Base-by-base conservation (phyloP, 2,888 invertebrate genomes). In the Calameuta filiformis region DNA sequence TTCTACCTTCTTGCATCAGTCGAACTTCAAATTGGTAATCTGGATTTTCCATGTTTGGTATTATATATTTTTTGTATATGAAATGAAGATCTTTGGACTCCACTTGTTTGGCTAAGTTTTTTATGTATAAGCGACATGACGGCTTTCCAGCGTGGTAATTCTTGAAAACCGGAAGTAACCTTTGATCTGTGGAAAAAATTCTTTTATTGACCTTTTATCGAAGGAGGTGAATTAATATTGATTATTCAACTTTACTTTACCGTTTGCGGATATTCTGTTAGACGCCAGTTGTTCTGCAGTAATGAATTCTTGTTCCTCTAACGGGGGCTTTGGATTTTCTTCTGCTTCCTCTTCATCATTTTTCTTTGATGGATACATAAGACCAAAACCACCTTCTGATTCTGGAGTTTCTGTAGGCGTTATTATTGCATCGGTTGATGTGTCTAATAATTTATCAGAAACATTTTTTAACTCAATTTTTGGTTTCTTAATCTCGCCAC, bases 1-100 rank as follows among this genome's bases (percentile, higher is more conserved):
- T 98, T 87, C 97, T 94, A 1, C 98, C 98, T 91, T 97, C 97
- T 89, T 97, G 96, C 98, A 98, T 97, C 23, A 98, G 93, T 85
- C 96, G 94, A 6, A 98, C 94, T 90, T 94, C 93, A 84, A 80
- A 88, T 87, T 88, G 82, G 35, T 82, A 83, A 75, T 87, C 88
- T 74, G 84, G 79, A 30, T 85, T 89, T 76, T 92, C 92, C 74
- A 89, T 86, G 33, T 90, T 89, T 86, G 92, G 91, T 77, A 93
- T 87, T 6, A 93, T 88, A 85, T 95, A 98, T 76, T 95, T 93
- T 79, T 94, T 94, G 89, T 95, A 98, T 82, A 98, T 95, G 83
- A 94, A 94, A 84, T 94, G 94, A 6, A 98, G 92, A 92, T 97
- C 97, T 84, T 94, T 93, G 75, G 94, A 94, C n/a, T 94, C 94